phyloP scores from a whole-genome alignment of 2,113 vertebrate genomes.

The Alectura lathami region DNA sequence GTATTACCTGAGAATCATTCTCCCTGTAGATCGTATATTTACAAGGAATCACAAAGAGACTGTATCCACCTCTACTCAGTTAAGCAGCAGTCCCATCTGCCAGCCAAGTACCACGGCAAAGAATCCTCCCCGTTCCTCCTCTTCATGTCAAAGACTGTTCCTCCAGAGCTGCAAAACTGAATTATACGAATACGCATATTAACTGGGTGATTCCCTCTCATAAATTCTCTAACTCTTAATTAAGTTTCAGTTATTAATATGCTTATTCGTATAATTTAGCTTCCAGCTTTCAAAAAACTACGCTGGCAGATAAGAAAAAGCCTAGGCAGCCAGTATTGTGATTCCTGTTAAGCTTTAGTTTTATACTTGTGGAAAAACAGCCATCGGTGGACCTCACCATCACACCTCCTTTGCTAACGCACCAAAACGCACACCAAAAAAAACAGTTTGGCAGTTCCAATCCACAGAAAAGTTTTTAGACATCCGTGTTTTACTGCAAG shows the following conservation, averaged over 20 bases:
- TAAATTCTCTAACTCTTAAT: background rate
- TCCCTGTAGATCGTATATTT: background rate
- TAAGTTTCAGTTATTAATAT: constrained; percentile 52
- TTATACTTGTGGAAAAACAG: background rate
- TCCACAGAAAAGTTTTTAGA: background rate
- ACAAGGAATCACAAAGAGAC: constrained; percentile 41
- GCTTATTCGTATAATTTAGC: constrained; percentile 70
- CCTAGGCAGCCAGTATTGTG: background rate
- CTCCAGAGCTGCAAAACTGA: constrained; percentile 64
- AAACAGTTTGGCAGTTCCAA: background rate
- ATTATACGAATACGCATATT: constrained; percentile 72
- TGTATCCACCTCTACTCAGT: constrained; percentile 39
- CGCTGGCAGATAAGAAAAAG: background rate
- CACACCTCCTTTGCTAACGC: background rate
- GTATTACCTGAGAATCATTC: constrained; percentile 58
- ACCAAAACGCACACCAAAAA: background rate
- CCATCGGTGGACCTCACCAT: background rate
- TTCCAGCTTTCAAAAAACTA: constrained; percentile 39
- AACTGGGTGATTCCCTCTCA: constrained; percentile 19
- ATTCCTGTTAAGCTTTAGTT: background rate
- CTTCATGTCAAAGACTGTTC: constrained; percentile 19
- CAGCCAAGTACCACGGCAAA: constrained; percentile 57
- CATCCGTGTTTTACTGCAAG: background rate
- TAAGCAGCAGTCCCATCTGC: constrained; percentile 52
- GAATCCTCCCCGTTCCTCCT: constrained; percentile 36